Percentiles rank a stretch among this genome's conserved stretches.
Conservation (phyloP, 2,113 vertebrate species). For the Isichthys henryi region DNA sequence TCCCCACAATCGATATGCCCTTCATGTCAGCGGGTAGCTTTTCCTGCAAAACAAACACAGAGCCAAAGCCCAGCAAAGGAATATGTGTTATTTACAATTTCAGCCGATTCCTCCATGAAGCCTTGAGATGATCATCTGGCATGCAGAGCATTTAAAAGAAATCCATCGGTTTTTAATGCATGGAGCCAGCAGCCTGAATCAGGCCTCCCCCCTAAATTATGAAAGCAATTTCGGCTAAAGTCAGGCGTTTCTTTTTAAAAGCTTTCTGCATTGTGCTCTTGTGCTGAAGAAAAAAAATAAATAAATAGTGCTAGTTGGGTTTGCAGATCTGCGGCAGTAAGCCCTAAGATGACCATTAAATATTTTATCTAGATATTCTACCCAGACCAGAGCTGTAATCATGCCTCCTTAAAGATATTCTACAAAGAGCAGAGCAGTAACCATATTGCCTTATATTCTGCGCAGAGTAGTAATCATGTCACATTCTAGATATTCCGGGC, state of each 20-base stretch:
- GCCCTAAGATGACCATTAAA: neutral
- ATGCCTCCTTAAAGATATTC: neutral
- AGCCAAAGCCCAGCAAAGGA: slow-evolving; percentile 45
- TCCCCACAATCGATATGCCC: slow-evolving; percentile 39
- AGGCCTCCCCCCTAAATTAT: slow-evolving; percentile 54
- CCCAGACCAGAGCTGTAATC: neutral
- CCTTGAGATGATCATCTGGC: slow-evolving; percentile 56
- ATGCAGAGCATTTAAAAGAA: slow-evolving; percentile 63
- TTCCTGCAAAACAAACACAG: slow-evolving; percentile 34
- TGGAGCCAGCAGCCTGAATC: slow-evolving; percentile 61
- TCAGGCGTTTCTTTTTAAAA: slow-evolving; percentile 64
- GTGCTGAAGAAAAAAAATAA: slow-evolving; percentile 61
- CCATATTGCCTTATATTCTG: neutral
- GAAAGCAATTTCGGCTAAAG: slow-evolving; percentile 68
- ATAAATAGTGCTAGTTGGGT: slow-evolving; percentile 31
- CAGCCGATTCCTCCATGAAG: slow-evolving; percentile 55
- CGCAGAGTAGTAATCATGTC: neutral
- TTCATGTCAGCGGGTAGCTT: slow-evolving; percentile 47
- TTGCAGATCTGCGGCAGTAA: neutral
- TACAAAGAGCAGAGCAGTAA: neutral
- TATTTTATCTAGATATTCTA: neutral
- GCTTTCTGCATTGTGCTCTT: slow-evolving; percentile 62
- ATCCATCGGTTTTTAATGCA: slow-evolving; percentile 62
- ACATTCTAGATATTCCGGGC: neutral
- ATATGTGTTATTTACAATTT: slow-evolving; percentile 50